Conservation (phyloP, 2,113 vertebrate species). For the Ancistrus triradiatus region DNA sequence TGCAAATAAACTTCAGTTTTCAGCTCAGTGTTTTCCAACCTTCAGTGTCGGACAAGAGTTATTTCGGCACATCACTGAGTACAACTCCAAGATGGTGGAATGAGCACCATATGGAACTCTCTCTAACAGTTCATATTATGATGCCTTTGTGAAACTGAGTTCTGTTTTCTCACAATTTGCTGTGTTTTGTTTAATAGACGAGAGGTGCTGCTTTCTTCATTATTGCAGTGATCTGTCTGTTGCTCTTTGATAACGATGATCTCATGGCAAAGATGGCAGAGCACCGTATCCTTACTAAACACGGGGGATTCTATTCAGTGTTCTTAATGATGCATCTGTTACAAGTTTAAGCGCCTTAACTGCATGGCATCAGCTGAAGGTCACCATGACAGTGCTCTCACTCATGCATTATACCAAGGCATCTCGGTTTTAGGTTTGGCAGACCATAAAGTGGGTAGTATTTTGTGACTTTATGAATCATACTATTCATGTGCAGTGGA, state of each 20-base stretch:
- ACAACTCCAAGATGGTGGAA: too few species aligned
- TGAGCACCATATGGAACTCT: too few species aligned
- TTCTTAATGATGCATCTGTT: neutral
- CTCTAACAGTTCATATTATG: too few species aligned
- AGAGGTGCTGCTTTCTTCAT: slow-evolving; percentile 95
- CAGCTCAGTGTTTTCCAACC: too few species aligned
- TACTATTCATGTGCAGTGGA: too few species aligned
- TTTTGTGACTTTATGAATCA: fast-evolving
- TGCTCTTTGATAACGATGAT: slow-evolving; percentile 97
- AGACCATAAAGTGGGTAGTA: slow-evolving; percentile 86
- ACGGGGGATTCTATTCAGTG: too few species aligned
- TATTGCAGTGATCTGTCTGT: slow-evolving; percentile 90
- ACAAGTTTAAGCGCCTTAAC: slow-evolving; percentile 63
- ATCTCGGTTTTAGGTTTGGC: slow-evolving; percentile 92
- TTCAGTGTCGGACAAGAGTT: too few species aligned
- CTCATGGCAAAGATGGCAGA: slow-evolving; percentile 99
- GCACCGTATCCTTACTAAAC: slow-evolving; percentile 90
- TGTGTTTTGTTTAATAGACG: slow-evolving; percentile 67
- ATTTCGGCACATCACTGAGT: too few species aligned
- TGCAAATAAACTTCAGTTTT: too few species aligned
- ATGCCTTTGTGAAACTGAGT: too few species aligned
- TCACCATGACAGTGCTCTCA: slow-evolving; percentile 94
- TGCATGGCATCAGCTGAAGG: slow-evolving; percentile 79
- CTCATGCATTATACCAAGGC: slow-evolving; percentile 87
- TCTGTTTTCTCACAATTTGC: neutral